phyloP scores from a whole-genome alignment of 1,140 invertebrate genomes.

The Drosophila kikkawai region DNA sequence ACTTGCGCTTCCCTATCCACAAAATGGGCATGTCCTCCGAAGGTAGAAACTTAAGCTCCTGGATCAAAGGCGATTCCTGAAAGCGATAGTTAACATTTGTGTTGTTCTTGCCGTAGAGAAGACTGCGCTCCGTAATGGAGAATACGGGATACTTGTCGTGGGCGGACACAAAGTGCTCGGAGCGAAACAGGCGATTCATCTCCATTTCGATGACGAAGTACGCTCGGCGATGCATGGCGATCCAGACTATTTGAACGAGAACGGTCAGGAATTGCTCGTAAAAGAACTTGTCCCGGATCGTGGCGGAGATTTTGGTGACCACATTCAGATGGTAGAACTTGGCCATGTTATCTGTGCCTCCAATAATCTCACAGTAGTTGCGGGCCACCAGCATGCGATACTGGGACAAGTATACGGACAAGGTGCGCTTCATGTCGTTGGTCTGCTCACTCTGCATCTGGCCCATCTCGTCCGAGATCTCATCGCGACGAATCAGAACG shows the following conservation, averaged over 20 bases:
- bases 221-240: constrained; percentile 67
- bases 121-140: constrained; percentile 43
- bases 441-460: constrained; percentile 74
- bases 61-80: constrained; percentile 72
- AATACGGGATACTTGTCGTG: constrained; percentile 51
- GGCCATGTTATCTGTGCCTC: constrained; percentile 55
- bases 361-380: constrained; percentile 70
- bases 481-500: constrained; percentile 75
- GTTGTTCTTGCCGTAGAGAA: constrained; percentile 71
- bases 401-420: constrained; percentile 67
- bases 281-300: constrained; percentile 63
- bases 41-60: constrained; percentile 59
- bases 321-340: constrained; percentile 69
- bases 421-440: constrained; percentile 63
- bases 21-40: constrained; percentile 69
- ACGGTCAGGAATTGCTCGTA: constrained; percentile 73
- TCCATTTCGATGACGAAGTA: constrained; percentile 77
- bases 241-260: constrained; percentile 72
- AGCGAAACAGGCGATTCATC: constrained; percentile 75
- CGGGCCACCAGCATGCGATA: constrained; percentile 76
- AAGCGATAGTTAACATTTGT: constrained; percentile 66
- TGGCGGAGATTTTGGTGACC: constrained; percentile 56
- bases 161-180: constrained; percentile 66
- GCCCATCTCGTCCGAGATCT: constrained; percentile 45
- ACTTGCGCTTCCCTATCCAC: constrained; percentile 79